phyloP scores from a whole-genome alignment of 23 tunicate genomes.

The Oikopleura dioica region DNA sequence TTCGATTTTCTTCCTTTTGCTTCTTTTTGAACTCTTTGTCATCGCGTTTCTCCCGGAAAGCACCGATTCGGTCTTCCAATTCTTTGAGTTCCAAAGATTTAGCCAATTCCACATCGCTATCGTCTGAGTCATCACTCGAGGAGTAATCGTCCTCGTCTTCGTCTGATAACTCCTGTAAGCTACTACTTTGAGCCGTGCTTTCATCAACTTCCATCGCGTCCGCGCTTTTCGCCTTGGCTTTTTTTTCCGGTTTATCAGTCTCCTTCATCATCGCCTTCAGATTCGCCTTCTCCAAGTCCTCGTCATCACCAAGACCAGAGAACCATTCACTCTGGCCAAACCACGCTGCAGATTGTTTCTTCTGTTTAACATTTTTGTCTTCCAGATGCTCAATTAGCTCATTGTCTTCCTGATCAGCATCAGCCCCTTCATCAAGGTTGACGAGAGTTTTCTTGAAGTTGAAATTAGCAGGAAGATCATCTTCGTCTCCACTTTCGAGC shows the following conservation, averaged over 20 bases:
- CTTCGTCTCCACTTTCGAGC: constrained; percentile 15
- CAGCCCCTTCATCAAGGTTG: constrained; percentile 18
- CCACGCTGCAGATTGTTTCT: not conserved
- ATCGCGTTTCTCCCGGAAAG: not conserved
- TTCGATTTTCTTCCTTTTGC: not conserved
- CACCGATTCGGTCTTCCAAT: too few species aligned
- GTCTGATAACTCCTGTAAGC: not conserved
- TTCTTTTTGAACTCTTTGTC: constrained; percentile 5
- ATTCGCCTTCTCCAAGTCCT: constrained; percentile 15
- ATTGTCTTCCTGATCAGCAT: constrained; percentile 24
- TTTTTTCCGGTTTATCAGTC: constrained; percentile 12
- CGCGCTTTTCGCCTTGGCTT: constrained; percentile 15
- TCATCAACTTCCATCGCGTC: constrained; percentile 8
- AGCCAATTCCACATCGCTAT: not conserved
- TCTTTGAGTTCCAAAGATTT: not conserved
- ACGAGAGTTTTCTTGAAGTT: not conserved
- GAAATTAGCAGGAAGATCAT: constrained; percentile 2
- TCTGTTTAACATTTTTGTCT: not conserved
- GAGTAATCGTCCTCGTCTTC: constrained; percentile 13
- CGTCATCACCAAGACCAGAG: not conserved
- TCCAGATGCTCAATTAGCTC: not conserved
- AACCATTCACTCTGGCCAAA: constrained; percentile 15
- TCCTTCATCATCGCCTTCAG: not conserved
- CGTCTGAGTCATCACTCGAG: too few species aligned
- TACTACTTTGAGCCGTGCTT: not conserved